Conservation (phyloP, 2,888 invertebrate species). For the Resseliella maxima region DNA sequence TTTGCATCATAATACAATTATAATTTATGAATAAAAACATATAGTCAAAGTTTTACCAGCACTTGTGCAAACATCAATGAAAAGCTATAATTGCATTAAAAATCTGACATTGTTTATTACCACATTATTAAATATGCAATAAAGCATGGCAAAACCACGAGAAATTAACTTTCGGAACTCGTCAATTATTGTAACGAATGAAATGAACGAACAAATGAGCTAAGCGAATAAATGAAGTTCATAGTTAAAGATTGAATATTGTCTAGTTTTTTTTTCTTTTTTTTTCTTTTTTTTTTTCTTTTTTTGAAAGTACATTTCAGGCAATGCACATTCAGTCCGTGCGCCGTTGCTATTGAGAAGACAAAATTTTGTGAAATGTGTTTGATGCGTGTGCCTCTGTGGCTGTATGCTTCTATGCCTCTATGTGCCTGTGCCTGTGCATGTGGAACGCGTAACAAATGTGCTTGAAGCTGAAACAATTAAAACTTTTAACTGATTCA, state of each 20-base stretch:
- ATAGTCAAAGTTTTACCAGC: neutral
- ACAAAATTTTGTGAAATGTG: neutral
- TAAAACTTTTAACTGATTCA: conserved; percentile 53
- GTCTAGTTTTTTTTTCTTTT: too few species aligned
- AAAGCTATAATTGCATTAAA: conserved; percentile 32
- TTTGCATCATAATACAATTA: too few species aligned
- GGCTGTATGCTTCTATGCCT: neutral
- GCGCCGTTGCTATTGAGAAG: too few species aligned
- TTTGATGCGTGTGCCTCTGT: neutral
- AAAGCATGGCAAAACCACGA: conserved; percentile 22
- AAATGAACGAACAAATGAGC: neutral
- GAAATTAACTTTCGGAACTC: neutral
- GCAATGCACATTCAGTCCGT: too few species aligned
- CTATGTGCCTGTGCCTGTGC: neutral
- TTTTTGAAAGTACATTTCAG: too few species aligned
- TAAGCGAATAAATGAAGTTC: neutral
- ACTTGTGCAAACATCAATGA: neutral
- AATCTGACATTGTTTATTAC: conserved; percentile 40
- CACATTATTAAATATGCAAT: conserved; percentile 41
- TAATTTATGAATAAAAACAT: too few species aligned
- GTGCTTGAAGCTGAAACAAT: conserved; percentile 48
- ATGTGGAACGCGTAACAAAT: conserved; percentile 36
- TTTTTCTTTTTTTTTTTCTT: too few species aligned
- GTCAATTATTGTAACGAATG: neutral
- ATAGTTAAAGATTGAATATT: neutral